These are phyloP conservation scores for Paramormyrops kingsleyae DNA, from an alignment of 2,113 vertebrate species.

Conservation along the genomic window DNA sequence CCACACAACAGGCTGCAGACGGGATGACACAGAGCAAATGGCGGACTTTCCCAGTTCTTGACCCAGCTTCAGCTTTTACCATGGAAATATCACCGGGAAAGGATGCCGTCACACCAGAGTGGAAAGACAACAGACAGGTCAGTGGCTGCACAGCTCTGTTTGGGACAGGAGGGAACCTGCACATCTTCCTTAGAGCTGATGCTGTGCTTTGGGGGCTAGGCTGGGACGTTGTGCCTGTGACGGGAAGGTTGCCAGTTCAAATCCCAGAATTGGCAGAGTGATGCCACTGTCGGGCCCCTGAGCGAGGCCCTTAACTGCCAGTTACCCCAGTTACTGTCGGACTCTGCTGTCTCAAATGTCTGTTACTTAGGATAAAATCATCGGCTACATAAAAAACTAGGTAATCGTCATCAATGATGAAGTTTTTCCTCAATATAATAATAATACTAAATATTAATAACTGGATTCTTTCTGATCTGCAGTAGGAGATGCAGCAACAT, in stretches of 20 bases:
- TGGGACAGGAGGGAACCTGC: neutral
- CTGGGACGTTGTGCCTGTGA: neutral
- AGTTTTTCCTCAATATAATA: neutral
- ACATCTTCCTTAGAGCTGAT: neutral
- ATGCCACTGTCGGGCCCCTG: neutral
- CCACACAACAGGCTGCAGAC: neutral
- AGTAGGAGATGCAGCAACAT: neutral
- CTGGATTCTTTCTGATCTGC: neutral
- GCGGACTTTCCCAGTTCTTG: constrained; percentile 1
- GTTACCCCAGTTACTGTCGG: neutral
- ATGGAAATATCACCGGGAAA: constrained; percentile 20
- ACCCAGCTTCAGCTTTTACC: neutral
- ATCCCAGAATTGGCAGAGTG: neutral
- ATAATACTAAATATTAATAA: neutral
- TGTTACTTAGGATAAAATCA: neutral
- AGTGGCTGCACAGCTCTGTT: neutral
- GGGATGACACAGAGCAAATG: neutral
- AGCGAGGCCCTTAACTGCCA: neutral
- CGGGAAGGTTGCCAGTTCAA: neutral
- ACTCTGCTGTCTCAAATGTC: neutral
- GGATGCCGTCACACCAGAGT: constrained; percentile 1
- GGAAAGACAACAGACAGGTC: neutral
- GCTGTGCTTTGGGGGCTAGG: neutral
- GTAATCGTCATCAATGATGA: neutral
- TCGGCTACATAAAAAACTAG: neutral